phyloP scores from a whole-genome alignment of 2,888 invertebrate species.

The Lasioglossum morio region DNA sequence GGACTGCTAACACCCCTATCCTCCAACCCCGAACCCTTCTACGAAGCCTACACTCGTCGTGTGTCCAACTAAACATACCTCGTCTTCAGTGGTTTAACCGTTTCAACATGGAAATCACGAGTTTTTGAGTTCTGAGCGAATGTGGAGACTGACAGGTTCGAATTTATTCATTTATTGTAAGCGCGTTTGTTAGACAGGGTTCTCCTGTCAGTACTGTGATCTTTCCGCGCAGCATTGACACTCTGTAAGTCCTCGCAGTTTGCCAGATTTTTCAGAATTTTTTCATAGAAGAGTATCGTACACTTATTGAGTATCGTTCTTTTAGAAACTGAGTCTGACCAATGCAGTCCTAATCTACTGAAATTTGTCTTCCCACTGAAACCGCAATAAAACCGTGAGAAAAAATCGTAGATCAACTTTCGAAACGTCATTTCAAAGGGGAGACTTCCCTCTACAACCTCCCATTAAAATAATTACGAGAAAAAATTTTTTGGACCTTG shows the following conservation, averaged over 20 bases:
- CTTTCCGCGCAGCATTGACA: not conserved
- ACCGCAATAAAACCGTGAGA: not conserved
- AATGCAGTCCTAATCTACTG: not conserved
- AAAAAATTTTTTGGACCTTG: not conserved
- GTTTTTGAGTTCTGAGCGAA: too few species aligned
- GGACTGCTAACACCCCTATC: not conserved
- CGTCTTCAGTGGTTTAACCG: not conserved
- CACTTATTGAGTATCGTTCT: too few species aligned
- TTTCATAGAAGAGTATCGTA: not conserved
- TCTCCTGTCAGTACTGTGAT: not conserved
- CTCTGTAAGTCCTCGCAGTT: too few species aligned
- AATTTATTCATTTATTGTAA: not conserved
- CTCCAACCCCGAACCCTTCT: not conserved
- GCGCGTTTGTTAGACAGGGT: not conserved
- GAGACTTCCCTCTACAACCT: not conserved
- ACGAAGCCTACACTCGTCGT: constrained; percentile 2
- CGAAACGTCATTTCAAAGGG: not conserved
- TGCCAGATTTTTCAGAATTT: too few species aligned
- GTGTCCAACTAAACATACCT: not conserved
- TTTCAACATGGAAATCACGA: not conserved
- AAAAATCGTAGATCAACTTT: not conserved
- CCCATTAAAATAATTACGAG: not conserved
- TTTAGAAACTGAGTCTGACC: too few species aligned
- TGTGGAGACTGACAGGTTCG: not conserved
- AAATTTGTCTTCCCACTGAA: not conserved